Evolutionary conservation across 2,113 vertebrate genomes (phyloP), one percentile per base, ranked within the genome.

Genomic region (Typhlomys cinereus): DNA sequence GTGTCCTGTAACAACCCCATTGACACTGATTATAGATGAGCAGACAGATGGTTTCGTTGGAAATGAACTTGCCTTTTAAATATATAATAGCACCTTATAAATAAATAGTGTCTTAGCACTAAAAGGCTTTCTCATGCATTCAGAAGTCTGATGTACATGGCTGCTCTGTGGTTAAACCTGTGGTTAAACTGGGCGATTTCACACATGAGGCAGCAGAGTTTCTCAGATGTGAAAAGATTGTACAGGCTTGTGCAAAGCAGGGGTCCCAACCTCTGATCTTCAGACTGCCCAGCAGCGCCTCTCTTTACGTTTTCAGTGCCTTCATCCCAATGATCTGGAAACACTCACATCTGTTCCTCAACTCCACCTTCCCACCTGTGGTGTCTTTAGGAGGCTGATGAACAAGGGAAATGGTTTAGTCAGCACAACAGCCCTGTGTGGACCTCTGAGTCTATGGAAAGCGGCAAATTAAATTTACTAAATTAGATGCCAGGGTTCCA

Each of bases 41-140:
- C 75, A 93, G 80, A 86, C 86, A 93, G 91, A 95, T 95, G 69
- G 88, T 79, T 91, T 89, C 78, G 52, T 66, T 94, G 85, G 64
- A 81, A 85, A 84, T 73, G 73, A 90, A 41, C 82, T 93, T 84
- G 23, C 27, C 82, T 92, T 90, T 95, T 90, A 91, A 94, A 92
- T 87, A 90, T 78, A 70, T 84, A 82, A 88, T 74, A 69, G 54
- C 21, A 69, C 29, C 71, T 96, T 74, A 95, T 93, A 92, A 93
- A 95, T 84, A 94, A 93, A 73, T 91, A 59, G 90, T 78, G 29
- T 44, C 89, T 94, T 82, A 48, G 41, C 62, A 44, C n/a, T 59
- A 54, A 85, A 73, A 76, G 18, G 3, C 9, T 81, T 91, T 91
- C 84, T 76, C 39, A 10, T 31, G 14, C 41, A n/a, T 67, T 81